Base-by-base conservation (phyloP, 2,888 invertebrate species). In the Willowsia nigromaculata region DNA sequence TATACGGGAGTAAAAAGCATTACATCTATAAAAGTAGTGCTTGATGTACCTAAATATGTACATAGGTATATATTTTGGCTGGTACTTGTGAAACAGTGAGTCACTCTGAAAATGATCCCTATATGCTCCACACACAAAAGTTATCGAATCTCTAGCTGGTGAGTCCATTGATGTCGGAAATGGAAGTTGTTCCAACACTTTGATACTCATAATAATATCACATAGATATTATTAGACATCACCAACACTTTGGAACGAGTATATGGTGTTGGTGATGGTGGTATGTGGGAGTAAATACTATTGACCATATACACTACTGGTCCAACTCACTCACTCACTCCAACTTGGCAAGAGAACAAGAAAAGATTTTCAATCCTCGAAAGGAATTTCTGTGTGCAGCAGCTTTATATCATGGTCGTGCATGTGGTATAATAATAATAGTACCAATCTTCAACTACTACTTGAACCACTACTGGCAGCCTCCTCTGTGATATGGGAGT, bases 341-440 rank as follows among this genome's bases (percentile, higher is more conserved):
- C n/a, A 56, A 81, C 59, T 81, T 81, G 81, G 81, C 81, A 81
- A 59, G 59, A 13, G 59, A 30, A 65, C 82, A 82, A 65, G 68
- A 82, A 82, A 59, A 56, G 50, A 78, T 78, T 78, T 53, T 22
- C 50, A 25, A 43, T 47, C 25, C 25, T 25, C 25, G 43, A 74
- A 74, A 47, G 71, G 25, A 43, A 74, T 74, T 65, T 74, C 43
- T 13, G 22, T 43, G 43, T 74, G 71, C 71, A 47, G 43, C n/a
- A 13, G 15, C 11, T 74, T 25, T 0, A 47, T 22, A 74, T 47
- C n/a, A 74, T 25, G 43, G 15, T 15, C 11, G 13, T 43, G 22
- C 22, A 18, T 40, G 71, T 5, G 7, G n/a, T 15, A 15, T 59
- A 25, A 59, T 25, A 47, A 15, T 25, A 59, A 59, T 59, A 59